Evolutionary conservation across 2,888 invertebrate genomes (phyloP), one percentile per base, ranked within the genome.

Genomic region (Panopea generosa): DNA sequence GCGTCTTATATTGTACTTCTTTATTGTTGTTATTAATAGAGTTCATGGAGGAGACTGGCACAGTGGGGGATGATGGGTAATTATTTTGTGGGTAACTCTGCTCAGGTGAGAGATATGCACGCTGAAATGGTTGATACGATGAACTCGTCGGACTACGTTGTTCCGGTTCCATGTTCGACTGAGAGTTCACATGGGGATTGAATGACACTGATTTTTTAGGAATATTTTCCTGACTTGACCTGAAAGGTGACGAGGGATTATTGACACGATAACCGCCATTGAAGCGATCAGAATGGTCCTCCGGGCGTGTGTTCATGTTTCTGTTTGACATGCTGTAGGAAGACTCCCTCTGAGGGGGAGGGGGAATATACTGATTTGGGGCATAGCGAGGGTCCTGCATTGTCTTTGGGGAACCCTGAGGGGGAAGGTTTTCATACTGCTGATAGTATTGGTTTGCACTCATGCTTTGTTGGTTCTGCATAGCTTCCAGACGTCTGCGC

Each of bases 331-430:
- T 62, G 47, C 80, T 79, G 72, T 96, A 98, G 49, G 97, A 97
- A 27, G 97, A 97, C 70, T 96, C 97, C 77, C 97, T 95, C 92
- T 97, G 96, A 2, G 97, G 97, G 24, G 97, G 97, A 3, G 94
- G 94, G 0, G 96, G 93, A 57, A 90, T 71, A n/a, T 22, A 27
- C 53, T 53, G 67, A 27, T 55, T 65, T 0, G 55, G 60, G 16
- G 63, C 62, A 18, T 75, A 79, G 11, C 76, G 76, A 7, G 73
- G 57, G 45, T 83, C 78, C 20, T 60, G 63, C 40, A 73, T 52
- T 14, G 62, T 70, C 56, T 77, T 74, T 11, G 80, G 77, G 20
- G 85, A 80, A 20, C 79, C 80, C 59, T 84, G 82, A 6, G 87
- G 81, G 2, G 88, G 88, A 29, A 88, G 78, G 62, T 87, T 88